Evolutionary conservation across 2,797 vertebrate species (phyloP).

Genomic region (Platalea minor): DNA sequence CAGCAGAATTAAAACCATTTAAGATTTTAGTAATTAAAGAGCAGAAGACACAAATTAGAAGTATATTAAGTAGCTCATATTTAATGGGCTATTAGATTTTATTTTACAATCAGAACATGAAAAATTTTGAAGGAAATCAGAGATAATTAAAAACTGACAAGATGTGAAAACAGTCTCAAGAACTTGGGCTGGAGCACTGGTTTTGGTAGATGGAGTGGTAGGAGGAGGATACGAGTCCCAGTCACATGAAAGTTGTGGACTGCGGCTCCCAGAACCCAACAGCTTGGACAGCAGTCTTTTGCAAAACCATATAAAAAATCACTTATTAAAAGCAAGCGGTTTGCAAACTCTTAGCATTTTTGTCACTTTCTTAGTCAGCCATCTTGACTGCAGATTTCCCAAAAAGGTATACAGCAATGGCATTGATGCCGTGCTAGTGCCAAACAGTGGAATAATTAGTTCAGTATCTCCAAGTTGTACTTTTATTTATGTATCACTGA

Average conservation of each 20-base stretch:
- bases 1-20: slow-evolving; percentile 11
- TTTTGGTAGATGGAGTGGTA: neutral
- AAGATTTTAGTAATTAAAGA: slow-evolving; percentile 31
- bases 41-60: slow-evolving; percentile 31
- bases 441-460: neutral
- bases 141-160: neutral
- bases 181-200: neutral
- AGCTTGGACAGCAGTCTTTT: neutral
- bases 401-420: neutral
- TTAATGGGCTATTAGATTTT: neutral
- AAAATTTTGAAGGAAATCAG: neutral
- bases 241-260: neutral
- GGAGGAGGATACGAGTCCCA: neutral
- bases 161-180: neutral
- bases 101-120: neutral
- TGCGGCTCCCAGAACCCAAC: neutral
- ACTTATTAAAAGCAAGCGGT: neutral
- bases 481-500: neutral
- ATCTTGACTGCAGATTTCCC: neutral
- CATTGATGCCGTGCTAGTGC: neutral
- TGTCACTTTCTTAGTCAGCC: neutral
- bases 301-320: rapidly evolving
- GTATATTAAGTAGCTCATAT: neutral
- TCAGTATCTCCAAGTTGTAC: neutral
- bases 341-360: neutral